These are phyloP conservation scores for Daphoenositta chrysoptera DNA, from an alignment of 2,113 vertebrate species.

Conservation along the genomic window DNA sequence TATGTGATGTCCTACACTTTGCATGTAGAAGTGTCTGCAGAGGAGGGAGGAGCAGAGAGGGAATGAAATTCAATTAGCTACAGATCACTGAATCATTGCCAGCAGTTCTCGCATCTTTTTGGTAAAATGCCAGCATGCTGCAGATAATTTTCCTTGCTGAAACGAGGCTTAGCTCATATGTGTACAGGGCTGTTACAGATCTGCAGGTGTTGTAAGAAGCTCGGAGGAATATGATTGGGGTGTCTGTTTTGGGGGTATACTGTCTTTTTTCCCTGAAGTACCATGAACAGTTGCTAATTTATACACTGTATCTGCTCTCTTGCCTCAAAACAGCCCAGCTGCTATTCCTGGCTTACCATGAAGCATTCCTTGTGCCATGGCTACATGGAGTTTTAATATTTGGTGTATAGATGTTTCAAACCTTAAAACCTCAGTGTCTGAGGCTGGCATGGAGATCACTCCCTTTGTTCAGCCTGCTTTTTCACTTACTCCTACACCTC, in stretches of 20 bases:
- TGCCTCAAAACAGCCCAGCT: neutral
- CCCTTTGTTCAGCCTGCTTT: neutral
- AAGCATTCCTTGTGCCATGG: neutral
- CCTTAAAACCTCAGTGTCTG: neutral
- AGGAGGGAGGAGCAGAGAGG: neutral
- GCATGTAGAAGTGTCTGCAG: neutral
- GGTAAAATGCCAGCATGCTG: conserved; percentile 31
- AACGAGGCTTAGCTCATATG: neutral
- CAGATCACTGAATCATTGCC: conserved; percentile 32
- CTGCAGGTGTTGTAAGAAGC: neutral
- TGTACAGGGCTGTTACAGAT: neutral
- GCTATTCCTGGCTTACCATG: neutral
- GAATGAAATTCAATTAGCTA: conserved; percentile 45
- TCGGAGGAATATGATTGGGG: neutral
- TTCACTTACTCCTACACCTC: neutral
- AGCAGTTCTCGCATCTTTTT: conserved; percentile 30
- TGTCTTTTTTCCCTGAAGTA: neutral
- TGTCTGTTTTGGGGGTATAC: neutral
- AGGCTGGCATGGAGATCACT: neutral
- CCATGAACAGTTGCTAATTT: neutral
- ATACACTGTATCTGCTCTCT: neutral
- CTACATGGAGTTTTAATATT: neutral
- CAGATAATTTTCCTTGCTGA: conserved; percentile 33
- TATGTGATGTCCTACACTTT: neutral
- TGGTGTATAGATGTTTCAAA: neutral